Conservation (phyloP, 2,888 invertebrate species). For the Stenichneumon culpator region DNA sequence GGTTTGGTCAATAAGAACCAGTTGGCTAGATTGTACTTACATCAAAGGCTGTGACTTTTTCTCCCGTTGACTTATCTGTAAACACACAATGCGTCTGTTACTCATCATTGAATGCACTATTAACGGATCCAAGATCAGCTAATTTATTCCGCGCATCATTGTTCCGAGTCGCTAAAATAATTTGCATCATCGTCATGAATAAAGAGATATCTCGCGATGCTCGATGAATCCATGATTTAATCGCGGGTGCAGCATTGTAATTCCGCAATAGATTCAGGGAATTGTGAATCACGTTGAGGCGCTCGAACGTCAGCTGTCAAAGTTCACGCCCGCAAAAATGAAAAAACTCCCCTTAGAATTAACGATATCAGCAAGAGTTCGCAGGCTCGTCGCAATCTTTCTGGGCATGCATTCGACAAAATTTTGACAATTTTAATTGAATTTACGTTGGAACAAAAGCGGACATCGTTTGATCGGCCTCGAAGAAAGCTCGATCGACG, state of each 20-base stretch:
- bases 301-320: conserved; percentile 79
- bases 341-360: conserved; percentile 39
- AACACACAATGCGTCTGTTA: conserved; percentile 62
- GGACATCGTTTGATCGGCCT: background rate
- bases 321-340: conserved; percentile 68
- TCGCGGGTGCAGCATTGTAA: conserved; percentile 6
- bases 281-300: conserved; percentile 31
- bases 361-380: conserved; percentile 19
- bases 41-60: conserved; percentile 88
- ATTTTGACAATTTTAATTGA: background rate
- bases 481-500: conserved; percentile 53
- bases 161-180: background rate
- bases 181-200: background rate
- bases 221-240: background rate
- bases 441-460: background rate
- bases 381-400: conserved; percentile 26
- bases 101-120: conserved; percentile 12
- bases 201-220: background rate
- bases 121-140: conserved; percentile 5
- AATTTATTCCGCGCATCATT: background rate
- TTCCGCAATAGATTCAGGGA: conserved; percentile 59
- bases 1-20: background rate
- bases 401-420: background rate
- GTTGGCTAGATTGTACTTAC: conserved; percentile 86
- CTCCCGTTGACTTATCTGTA: conserved; percentile 88